Evolutionary conservation across 2,888 invertebrate species (phyloP), one percentile per base, ranked within the genome.

Genomic region (Homarus gammarus): DNA sequence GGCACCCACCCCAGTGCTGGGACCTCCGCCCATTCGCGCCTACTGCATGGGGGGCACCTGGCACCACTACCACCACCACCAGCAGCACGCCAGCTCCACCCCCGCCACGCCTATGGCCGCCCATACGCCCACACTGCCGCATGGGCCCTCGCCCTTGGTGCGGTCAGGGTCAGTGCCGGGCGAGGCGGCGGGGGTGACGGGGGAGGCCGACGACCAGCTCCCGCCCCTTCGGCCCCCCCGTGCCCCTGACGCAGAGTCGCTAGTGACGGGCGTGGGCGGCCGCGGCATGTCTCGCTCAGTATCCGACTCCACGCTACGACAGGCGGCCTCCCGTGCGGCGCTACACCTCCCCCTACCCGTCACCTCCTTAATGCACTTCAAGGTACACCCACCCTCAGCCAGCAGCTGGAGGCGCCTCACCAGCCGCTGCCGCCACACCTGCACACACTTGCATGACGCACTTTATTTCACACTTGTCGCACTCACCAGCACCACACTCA

Each of bases 291-390:
- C 93, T 51, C 93, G 94, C 83, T 93, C 93, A 87, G 93, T 93
- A 89, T 93, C 93, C 51, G 94, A 94, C 92, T 93, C 93, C 61
- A 93, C 93, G 75, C 92, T 94, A 64, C 92, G 93, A 51, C 93
- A 93, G 91, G 93, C 93, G 84, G 93, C 93, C 81, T 93, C 93
- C n/a, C 93, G 93, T 92, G 93, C 93, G 90, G 93, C 93, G 36
- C 92, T 94, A 86, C 93, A 92, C 77, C 92, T 93, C 89, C 93
- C 93, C 79, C 93, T 93, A 86, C 93, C 93, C 84, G 93, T 94
- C 90, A 93, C 93, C 31, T 93, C 93, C 84, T 92, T 94, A 83
- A 93, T 93, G 93, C 93, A 93, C 88, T 93, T 94, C 91, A 94
- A 94, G 93, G 94, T 94, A 93, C 92, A 92, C 73, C 44, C 27